Evolutionary conservation across 2,797 vertebrate species (phyloP).

Genomic region (Anolis apletophallus): DNA sequence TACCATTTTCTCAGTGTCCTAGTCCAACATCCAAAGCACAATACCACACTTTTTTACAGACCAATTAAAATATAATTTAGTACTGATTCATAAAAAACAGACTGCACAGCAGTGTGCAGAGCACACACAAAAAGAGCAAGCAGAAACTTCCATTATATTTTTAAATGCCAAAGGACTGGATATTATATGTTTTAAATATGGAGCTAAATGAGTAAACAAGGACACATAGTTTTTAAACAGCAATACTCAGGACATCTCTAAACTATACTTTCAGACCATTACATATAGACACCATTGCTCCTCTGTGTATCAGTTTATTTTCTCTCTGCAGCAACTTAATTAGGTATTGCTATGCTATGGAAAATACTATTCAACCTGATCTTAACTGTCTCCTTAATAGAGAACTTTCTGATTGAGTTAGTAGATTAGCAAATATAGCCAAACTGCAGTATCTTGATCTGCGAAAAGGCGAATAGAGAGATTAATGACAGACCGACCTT

Average conservation of each 20-base stretch:
- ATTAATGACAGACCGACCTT: constrained; percentile 60
- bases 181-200: not conserved
- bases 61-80: no score
- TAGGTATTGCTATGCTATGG: constrained; percentile 18
- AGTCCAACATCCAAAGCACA: no score
- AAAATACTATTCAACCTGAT: constrained; percentile 37
- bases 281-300: not conserved
- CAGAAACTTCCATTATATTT: not conserved
- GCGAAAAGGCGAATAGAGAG: constrained; percentile 57
- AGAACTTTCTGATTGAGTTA: constrained; percentile 53
- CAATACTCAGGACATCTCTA: no score
- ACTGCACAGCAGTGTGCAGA: not conserved
- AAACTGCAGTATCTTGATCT: constrained; percentile 44
- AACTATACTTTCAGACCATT: no score
- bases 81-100: not conserved
- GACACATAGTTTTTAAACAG: not conserved
- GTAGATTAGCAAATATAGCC: constrained; percentile 33
- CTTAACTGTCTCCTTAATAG: constrained; percentile 12
- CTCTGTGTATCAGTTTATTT: not conserved
- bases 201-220: not conserved
- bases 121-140: not conserved
- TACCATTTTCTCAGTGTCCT: no score
- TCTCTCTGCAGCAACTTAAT: constrained; percentile 23
- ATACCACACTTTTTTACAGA: no score
- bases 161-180: not conserved